Evolutionary conservation across 2,113 vertebrate species (phyloP), one percentile per base, ranked within the genome.

Genomic region (Leucosticte australis): DNA sequence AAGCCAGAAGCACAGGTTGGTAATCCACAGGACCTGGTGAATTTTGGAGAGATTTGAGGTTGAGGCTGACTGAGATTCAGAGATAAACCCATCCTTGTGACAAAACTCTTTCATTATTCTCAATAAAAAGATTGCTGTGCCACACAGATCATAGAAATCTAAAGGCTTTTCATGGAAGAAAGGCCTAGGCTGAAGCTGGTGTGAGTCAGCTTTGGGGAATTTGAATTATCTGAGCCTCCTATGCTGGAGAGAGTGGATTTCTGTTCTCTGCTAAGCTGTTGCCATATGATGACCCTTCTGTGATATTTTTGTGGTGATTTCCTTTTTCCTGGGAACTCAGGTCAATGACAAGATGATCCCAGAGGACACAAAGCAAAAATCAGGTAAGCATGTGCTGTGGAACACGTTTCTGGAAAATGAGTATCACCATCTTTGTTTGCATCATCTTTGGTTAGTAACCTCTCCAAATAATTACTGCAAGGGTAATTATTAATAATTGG

Each of bases 331-430:
- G 74, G 84, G 41, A 76, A 49, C 8, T 50, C 3, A 0, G 28
- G 69, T 31, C 42, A 85, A 65, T 92, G 89, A 94, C 95, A 95
- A 89, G 81, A 55, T 87, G 89, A 73, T 44, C 84, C 26, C 71
- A 60, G 49, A 39, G 75, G 35, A 47, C 4, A 35, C 4, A 89
- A 86, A 94, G 50, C 26, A 62, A 35, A 75, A 71, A 39, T 19
- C 33, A 68, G 65, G 13, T 11, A 46, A 52, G 26, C 11, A 5
- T 35, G 10, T n/a, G 6, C 64, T 63, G 33, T 41, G 67, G 67
- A 44, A 71, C 49, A n/a, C 3, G 0, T 74, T 82, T 78, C 60
- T 60, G 35, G 74, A 83, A 83, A 79, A 89, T 12, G 0, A 50
- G 30, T 13, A 49, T 31, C 24, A 31, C 15, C 2, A 0, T 21